Evolutionary conservation across 53 echinoderm and acorn worm genomes (phyloP), one percentile per base, ranked within the genome.

Genomic region (Apostichopus leukothele): DNA sequence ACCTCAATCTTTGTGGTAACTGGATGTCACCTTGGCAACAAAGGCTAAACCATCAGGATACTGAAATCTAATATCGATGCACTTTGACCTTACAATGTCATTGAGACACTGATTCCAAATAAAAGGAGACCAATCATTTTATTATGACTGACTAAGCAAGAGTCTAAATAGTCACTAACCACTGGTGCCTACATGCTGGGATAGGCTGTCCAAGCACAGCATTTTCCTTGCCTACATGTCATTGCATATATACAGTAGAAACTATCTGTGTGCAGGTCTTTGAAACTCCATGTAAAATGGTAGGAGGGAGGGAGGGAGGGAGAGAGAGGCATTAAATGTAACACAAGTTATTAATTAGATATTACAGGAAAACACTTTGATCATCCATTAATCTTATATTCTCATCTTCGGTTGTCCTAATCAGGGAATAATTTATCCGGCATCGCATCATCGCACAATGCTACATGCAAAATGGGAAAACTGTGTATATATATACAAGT

Each of bases 41-140:
- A 79, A 53, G 20, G 53, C 20, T 53, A 79, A 79, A 79, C 79
- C 39, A 52, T 79, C 79, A 79, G 52, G 52, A 51, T 51, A 53
- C 51, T 53, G 52, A 51, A 16, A 52, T 39, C 50, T 79, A 54
- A 53, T 51, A 79, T 19, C n/a, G 16, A 7, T 79, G 79, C 79
- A 51, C 79, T 79, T 79, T 79, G 53, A 79, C 79, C 79, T 79
- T 53, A 5, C 52, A 53, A 53, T 79, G 79, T 79, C 79, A 79
- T 53, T 79, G 50, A 50, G 79, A 13, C n/a, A 63, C 12, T 61
- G 9, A 9, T 13, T 13, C 12, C 63, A 63, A 16, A 11, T 63
- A 11, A 63, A 11, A 63, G 11, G 63, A 16, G 11, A 13, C 16
- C 9, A 63, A 4, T 0, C 12, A 11, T 63, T 11, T 13, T 16